Conservation (phyloP, 2,888 invertebrate genomes). For the Baccha elongata region DNA sequence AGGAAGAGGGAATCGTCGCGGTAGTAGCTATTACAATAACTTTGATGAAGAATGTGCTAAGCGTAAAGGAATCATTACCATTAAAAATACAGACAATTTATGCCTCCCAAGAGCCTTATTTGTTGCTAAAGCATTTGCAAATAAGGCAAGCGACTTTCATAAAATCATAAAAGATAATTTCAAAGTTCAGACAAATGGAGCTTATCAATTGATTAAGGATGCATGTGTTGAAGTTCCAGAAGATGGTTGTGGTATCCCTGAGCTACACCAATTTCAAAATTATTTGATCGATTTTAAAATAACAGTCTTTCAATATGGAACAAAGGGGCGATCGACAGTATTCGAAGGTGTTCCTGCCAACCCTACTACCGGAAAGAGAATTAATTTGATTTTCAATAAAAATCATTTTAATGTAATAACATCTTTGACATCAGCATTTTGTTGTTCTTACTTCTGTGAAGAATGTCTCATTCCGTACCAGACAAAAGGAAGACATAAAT, state of each 20-base stretch:
- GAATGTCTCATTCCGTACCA: no score
- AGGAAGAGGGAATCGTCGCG: not conserved
- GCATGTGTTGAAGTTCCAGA: constrained; percentile 6
- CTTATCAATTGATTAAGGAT: not conserved
- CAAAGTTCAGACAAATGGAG: not conserved
- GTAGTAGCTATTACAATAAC: no score
- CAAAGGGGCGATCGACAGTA: not conserved
- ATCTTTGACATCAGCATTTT: no score
- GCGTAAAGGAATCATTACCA: constrained; percentile 29
- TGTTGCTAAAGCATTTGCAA: constrained; percentile 28
- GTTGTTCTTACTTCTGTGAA: no score
- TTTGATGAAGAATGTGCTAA: not conserved
- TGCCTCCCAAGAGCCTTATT: constrained; percentile 35
- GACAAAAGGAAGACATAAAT: no score
- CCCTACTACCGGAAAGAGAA: no score
- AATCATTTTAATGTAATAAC: no score
- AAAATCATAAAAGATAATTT: not conserved
- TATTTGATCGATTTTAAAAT: constrained; percentile 21
- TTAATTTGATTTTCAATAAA: no score
- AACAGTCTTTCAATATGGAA: not conserved
- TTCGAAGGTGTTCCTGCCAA: constrained; percentile 9
- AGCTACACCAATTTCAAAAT: constrained; percentile 11
- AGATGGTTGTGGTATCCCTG: constrained; percentile 6
- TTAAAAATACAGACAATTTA: constrained; percentile 34
- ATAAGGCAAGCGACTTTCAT: not conserved